Evolutionary conservation across 1,140 invertebrate genomes (phyloP), one percentile per base, ranked within the genome.

Genomic region (Drosophila punjabiensis): DNA sequence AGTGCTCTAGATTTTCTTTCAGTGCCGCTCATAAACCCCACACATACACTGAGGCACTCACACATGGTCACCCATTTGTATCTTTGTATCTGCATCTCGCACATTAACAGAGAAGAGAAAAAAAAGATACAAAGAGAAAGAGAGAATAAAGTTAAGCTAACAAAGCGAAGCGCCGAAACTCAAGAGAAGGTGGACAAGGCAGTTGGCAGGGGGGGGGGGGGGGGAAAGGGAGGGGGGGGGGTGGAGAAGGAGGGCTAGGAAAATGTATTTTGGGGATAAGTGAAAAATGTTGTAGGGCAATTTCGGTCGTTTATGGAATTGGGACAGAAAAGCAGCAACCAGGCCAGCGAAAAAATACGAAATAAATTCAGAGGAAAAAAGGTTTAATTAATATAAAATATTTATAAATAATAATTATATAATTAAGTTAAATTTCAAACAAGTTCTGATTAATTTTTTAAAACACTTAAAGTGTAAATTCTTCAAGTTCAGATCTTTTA

Each of bases 1-100:
- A 3, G 0, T 52, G 10, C 45, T 13, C 5, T 13, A 2, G 2
- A 13, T 13, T 55, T 56, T 56, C 53, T 24, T 20, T 2, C 18
- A 45, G 64, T 66, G 64, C 20, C 18, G n/a, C 68, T 68, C 63
- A 43, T 71, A 71, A 71, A 56, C 53, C 39, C 50, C 30, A 32
- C 47, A 39, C 64, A 32, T 20, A 48, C 20, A 47, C 43, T 10
- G 4, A 48, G 13, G 33, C 64, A 47, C 63, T 32, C 68, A 70
- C 65, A 68, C 60, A 64, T 64, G 65, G 65, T 68, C 66, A 68
- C 66, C 66, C 63, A 70, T 39, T 69, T 35, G 45, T 69, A 69
- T 70, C 65, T 56, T 37, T 73, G 70, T 74, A 74, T 71, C 55
- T 74, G 70, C 66, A 73, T 73, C 65, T 73, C 53, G 41, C 43